phyloP scores from a whole-genome alignment of 2,113 vertebrate species.

The Philantomba maxwellii region DNA sequence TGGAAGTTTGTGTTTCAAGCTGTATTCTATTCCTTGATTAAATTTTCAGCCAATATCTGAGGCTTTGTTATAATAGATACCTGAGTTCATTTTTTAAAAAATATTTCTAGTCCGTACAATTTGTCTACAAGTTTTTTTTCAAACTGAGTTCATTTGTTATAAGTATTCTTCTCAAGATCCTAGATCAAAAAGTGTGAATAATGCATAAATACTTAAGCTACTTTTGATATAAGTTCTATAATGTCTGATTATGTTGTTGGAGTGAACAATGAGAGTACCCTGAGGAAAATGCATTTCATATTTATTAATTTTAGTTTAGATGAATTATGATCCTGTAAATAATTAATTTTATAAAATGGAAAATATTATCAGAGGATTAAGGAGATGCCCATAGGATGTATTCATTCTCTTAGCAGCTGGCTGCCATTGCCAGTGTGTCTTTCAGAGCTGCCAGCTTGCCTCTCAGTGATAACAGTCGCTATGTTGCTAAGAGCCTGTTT shows the following conservation, averaged over 20 bases:
- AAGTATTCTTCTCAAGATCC: neutral
- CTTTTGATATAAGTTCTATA: slow-evolving; percentile 3
- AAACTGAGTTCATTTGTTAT: slow-evolving; percentile 9
- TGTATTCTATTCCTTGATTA: neutral
- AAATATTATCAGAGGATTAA: slow-evolving; percentile 35
- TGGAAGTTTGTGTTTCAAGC: neutral
- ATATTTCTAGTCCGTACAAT: too few relatives aligned
- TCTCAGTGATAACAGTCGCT: neutral
- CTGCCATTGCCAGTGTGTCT: neutral
- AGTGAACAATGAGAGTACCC: neutral
- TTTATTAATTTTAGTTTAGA: slow-evolving; percentile 30
- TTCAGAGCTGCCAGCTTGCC: slow-evolving; percentile 24
- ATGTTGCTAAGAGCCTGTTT: neutral
- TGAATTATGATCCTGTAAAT: slow-evolving; percentile 22
- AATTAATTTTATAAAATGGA: slow-evolving; percentile 42
- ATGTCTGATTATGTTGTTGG: neutral
- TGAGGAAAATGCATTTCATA: neutral
- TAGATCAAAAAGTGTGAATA: slow-evolving; percentile 25
- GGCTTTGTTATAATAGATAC: neutral
- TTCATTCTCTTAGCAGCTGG: slow-evolving; percentile 9
- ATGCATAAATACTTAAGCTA: slow-evolving; percentile 11
- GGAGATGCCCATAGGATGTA: neutral
- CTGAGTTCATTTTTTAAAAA: slow-evolving; percentile 31
- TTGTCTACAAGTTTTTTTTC: too few relatives aligned
- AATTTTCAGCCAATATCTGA: neutral